Evolutionary conservation across 2,888 invertebrate species (phyloP).

Genomic region (Oeneis ivallda): DNA sequence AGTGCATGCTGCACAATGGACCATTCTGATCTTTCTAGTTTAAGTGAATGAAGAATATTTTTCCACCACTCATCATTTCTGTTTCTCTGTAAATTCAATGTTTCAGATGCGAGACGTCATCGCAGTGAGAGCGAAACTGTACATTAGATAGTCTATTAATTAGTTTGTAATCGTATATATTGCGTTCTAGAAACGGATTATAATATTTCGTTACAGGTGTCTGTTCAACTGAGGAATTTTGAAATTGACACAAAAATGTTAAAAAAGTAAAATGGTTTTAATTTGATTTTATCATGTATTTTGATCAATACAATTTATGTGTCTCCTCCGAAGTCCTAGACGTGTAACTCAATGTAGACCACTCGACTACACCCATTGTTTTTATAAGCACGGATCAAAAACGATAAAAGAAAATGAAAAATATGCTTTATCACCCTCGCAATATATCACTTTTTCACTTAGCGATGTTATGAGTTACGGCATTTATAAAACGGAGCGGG

Average conservation of each 20-base stretch:
- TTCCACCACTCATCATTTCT: too few species aligned
- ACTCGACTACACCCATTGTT: constrained; percentile 51
- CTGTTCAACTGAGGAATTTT: too few species aligned
- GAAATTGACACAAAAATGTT: too few species aligned
- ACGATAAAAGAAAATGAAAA: constrained; percentile 27
- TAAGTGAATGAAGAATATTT: too few species aligned
- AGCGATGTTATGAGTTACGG: constrained; percentile 25
- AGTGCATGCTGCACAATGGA: too few species aligned
- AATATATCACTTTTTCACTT: constrained; percentile 35
- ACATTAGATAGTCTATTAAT: too few species aligned
- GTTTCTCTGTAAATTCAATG: neutral
- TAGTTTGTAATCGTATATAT: too few species aligned
- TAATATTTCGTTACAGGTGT: too few species aligned
- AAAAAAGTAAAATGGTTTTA: neutral
- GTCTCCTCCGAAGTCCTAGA: neutral
- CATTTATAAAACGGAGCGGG: constrained; percentile 24
- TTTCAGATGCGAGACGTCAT: too few species aligned
- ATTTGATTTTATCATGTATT: neutral
- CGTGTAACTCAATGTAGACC: constrained; percentile 52
- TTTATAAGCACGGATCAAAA: constrained; percentile 25
- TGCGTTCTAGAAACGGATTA: too few species aligned
- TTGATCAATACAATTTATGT: neutral
- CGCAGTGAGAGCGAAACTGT: too few species aligned
- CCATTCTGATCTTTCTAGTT: too few species aligned
- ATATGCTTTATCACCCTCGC: constrained; percentile 25